A percentile compares a stretch with the other conserved stretches of the same genome.
These are phyloP conservation scores for Musca domestica DNA, from an alignment of 1,140 invertebrate species.

Conservation along the genomic window DNA sequence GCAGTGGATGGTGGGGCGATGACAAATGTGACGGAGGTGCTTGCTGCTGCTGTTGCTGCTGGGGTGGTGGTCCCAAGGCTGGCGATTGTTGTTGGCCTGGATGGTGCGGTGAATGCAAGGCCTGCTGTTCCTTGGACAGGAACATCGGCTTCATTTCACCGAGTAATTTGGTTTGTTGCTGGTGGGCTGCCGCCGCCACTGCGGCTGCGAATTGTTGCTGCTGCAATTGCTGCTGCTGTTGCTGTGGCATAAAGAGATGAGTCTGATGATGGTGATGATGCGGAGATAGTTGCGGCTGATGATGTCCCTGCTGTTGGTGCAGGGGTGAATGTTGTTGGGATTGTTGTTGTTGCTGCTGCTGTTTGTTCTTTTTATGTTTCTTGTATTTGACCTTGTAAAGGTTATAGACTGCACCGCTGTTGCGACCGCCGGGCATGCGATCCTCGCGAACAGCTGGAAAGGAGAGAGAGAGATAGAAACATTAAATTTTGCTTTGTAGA, in stretches of 20 bases:
- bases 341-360: slow-evolving; percentile 59
- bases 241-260: slow-evolving; percentile 41
- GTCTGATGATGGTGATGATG: slow-evolving; percentile 40
- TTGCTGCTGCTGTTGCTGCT: slow-evolving; percentile 32
- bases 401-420: slow-evolving; percentile 98
- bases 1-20: slow-evolving; percentile 39
- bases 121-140: slow-evolving; percentile 41
- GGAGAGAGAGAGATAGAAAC: background rate
- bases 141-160: slow-evolving; percentile 49
- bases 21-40: slow-evolving; percentile 38
- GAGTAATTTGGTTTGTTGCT: slow-evolving; percentile 48
- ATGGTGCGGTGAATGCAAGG: slow-evolving; percentile 39
- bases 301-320: slow-evolving; percentile 52
- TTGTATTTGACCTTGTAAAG: slow-evolving; percentile 99
- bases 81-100: slow-evolving; percentile 23
- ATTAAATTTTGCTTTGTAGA: background rate
- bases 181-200: slow-evolving; percentile 44
- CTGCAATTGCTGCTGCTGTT: slow-evolving; percentile 32
- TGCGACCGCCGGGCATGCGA: slow-evolving; percentile 96
- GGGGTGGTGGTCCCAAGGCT: slow-evolving; percentile 35
- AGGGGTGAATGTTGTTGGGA: slow-evolving; percentile 53
- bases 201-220: slow-evolving; percentile 32
- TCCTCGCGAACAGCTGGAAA: slow-evolving; percentile 91
- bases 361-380: slow-evolving; percentile 86
- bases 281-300: slow-evolving; percentile 54